These are phyloP conservation scores for Brenthis daphne DNA, from an alignment of 2,888 invertebrate genomes.

Conservation along the genomic window DNA sequence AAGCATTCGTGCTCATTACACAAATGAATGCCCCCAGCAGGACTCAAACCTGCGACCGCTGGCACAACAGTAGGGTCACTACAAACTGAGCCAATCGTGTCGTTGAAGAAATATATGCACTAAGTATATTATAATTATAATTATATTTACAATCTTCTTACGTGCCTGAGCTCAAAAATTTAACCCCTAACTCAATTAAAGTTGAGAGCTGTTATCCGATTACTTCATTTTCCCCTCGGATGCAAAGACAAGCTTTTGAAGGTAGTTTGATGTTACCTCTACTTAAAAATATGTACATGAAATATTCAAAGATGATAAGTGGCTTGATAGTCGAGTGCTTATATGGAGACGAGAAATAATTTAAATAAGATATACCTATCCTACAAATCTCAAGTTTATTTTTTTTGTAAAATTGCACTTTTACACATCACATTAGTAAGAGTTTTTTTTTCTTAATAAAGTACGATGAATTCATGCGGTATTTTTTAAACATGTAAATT, in stretches of 20 bases:
- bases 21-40: no score
- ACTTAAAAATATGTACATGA: conserved; percentile 14
- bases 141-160: conserved; percentile 18
- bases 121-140: conserved; percentile 7
- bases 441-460: no score
- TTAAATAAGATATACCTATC: neutral
- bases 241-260: conserved; percentile 37
- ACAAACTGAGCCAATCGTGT: no score
- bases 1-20: no score
- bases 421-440: no score
- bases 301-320: conserved; percentile 20
- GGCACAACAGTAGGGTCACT: no score
- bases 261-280: conserved; percentile 32
- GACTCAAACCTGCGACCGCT: no score
- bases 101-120: neutral
- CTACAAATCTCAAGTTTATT: no score
- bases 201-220: conserved; percentile 39
- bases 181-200: conserved; percentile 42
- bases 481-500: no score
- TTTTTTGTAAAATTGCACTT: no score
- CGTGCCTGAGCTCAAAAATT: conserved; percentile 31
- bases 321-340: conserved; percentile 18
- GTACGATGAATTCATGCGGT: no score
- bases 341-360: neutral
- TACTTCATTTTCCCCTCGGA: conserved; percentile 42